Base-by-base conservation (phyloP, 2,888 invertebrate genomes). In the Dynastes hyllus region DNA sequence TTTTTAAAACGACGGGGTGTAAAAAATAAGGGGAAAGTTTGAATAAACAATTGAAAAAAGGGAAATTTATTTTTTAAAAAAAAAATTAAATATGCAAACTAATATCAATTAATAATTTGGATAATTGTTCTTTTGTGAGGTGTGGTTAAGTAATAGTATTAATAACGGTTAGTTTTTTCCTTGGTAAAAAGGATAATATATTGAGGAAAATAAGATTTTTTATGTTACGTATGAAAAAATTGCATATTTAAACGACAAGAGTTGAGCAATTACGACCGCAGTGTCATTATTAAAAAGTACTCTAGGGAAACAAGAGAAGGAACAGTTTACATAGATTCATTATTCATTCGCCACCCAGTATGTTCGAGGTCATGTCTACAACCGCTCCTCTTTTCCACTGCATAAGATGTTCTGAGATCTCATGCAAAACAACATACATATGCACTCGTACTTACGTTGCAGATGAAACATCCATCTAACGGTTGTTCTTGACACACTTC, bases 401-500 rank as follows among this genome's bases (percentile, higher is more conserved):
- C 29, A 37, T 37, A 37, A 37, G 32, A 51, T 53, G 50, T 51
- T 27, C 69, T 50, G 13, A 13, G 29, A 69, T 27, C 13, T 53
- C 13, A 69, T 51, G 51, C 51, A 29, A 16, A 69, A 69, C n/a
- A 51, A 69, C 27, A 27, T 50, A 32, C 45, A 13, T 67, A 67
- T 67, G 67, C 16, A 69, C 29, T 22, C 27, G 50, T 22, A 32
- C 51, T 51, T 40, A 50, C 51, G 8, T 5, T 51, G 51, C 51
- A 69, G 27, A 69, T 27, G 50, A 69, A 69, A 45, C 45, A 67
- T 67, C 6, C 67, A 50, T 67, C 45, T 67, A 69, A 11, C 29
- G 13, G n/a, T 51, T 69, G 69, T 51, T 69, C 51, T 69, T 69
- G 53, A 69, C 69, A 69, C 22, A 69, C 51, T 51, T 69, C 29